A percentile compares a stretch with the other conserved stretches of the same genome.
phyloP scores from a whole-genome alignment of 2,797 vertebrate species.

The Rhyacichthys aspro region DNA sequence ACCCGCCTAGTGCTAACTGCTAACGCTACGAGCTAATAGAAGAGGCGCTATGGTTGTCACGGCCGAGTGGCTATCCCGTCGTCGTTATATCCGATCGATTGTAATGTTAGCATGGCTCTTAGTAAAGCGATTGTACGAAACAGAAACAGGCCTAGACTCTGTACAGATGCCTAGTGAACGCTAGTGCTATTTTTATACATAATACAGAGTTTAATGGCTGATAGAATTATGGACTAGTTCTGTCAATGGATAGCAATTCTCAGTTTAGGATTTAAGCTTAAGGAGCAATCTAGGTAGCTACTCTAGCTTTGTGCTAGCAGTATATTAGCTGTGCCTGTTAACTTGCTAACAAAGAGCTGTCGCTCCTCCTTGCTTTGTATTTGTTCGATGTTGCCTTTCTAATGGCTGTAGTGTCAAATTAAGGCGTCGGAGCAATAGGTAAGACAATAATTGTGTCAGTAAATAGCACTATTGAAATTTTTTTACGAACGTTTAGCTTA shows the following conservation, averaged over 20 bases:
- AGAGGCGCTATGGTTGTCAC: constrained; percentile 42
- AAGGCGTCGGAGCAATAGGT: constrained; percentile 8
- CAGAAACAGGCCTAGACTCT: constrained; percentile 24
- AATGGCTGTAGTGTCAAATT: constrained; percentile 20
- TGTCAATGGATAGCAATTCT: constrained; percentile 36
- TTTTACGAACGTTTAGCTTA: too few relatives aligned
- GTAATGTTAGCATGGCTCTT: constrained; percentile 16
- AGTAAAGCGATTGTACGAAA: constrained; percentile 13
- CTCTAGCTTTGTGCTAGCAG: constrained; percentile 47
- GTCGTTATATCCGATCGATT: constrained; percentile 36
- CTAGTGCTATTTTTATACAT: not conserved
- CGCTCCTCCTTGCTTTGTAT: constrained; percentile 66
- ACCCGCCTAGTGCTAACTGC: constrained; percentile 53
- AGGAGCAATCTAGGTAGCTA: not conserved
- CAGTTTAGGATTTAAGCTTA: constrained; percentile 52
- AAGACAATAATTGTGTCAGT: not conserved
- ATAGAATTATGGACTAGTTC: not conserved
- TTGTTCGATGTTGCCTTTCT: constrained; percentile 41
- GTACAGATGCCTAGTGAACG: constrained; percentile 16
- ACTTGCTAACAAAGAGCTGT: constrained; percentile 77
- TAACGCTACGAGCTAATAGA: constrained; percentile 28
- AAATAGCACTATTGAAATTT: not conserved
- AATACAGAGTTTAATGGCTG: not conserved
- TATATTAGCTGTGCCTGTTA: constrained; percentile 47
- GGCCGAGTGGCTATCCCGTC: constrained; percentile 44